Conservation (phyloP, 2,797 vertebrate genomes). For the Hemibagrus guttatus region DNA sequence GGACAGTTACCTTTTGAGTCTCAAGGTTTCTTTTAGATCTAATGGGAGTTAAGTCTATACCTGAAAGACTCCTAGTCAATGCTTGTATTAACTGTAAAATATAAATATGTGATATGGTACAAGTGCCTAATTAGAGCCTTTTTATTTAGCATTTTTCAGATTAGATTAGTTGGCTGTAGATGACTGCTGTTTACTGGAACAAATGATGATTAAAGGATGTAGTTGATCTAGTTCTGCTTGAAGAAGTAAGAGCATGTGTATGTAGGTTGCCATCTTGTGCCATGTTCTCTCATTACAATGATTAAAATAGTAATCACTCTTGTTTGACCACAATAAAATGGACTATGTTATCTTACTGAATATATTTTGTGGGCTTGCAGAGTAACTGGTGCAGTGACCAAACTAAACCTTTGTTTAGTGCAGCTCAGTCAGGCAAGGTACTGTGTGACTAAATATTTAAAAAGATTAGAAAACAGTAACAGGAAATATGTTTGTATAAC, state of each 20-base stretch:
- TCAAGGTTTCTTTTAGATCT: too few species aligned
- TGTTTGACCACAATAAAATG: background rate
- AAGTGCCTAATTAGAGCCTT: background rate
- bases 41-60: background rate
- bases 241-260: conserved; percentile 19
- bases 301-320: background rate
- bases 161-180: background rate
- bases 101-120: too few species aligned
- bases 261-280: conserved; percentile 43
- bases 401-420: background rate
- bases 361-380: background rate
- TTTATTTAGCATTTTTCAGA: background rate
- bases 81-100: too few species aligned
- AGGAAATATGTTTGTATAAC: background rate
- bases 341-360: background rate
- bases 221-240: background rate
- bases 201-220: background rate
- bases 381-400: background rate
- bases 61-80: background rate
- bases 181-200: background rate
- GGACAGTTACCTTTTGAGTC: too few species aligned
- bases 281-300: conserved; percentile 27
- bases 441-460: background rate
- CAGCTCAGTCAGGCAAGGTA: background rate
- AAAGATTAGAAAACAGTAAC: background rate